Conservation (phyloP, 2,797 vertebrate genomes). For the Amphiprion clarkii region DNA sequence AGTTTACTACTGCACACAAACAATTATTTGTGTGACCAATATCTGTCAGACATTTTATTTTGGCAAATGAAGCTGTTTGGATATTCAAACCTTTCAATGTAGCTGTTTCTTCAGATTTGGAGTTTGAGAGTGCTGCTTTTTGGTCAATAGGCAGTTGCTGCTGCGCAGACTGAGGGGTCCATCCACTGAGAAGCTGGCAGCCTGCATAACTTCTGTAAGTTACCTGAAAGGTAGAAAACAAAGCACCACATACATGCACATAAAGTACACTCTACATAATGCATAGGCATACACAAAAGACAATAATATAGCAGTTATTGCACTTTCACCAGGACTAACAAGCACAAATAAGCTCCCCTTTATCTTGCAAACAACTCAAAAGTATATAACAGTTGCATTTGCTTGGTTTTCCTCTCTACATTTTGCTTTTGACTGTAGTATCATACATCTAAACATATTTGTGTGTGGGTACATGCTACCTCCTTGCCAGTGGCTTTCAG, state of each 20-base stretch:
- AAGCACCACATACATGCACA: conserved; percentile 7
- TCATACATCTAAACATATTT: neutral
- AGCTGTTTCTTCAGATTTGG: neutral
- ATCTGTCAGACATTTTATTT: conserved; percentile 5
- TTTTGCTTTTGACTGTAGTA: neutral
- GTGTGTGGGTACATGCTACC: conserved; percentile 72
- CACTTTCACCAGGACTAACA: too few species aligned
- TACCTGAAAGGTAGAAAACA: conserved; percentile 81
- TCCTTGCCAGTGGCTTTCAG: conserved; percentile 77
- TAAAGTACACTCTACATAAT: neutral
- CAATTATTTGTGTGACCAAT: neutral
- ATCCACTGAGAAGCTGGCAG: conserved; percentile 79
- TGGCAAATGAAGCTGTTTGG: neutral
- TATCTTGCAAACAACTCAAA: too few species aligned
- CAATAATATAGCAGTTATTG: too few species aligned
- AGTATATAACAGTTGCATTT: neutral
- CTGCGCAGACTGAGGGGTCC: conserved; percentile 15
- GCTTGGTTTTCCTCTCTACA: neutral
- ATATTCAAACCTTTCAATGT: conserved; percentile 65
- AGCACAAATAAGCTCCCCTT: too few species aligned
- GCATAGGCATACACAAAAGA: neutral
- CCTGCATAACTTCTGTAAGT: conserved; percentile 88
- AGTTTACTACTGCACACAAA: conserved; percentile 3
- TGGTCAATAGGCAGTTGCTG: neutral
- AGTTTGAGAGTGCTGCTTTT: conserved; percentile 19